phyloP scores from a whole-genome alignment of 92 coral and sea anemone species.

The Siderastrea siderea region DNA sequence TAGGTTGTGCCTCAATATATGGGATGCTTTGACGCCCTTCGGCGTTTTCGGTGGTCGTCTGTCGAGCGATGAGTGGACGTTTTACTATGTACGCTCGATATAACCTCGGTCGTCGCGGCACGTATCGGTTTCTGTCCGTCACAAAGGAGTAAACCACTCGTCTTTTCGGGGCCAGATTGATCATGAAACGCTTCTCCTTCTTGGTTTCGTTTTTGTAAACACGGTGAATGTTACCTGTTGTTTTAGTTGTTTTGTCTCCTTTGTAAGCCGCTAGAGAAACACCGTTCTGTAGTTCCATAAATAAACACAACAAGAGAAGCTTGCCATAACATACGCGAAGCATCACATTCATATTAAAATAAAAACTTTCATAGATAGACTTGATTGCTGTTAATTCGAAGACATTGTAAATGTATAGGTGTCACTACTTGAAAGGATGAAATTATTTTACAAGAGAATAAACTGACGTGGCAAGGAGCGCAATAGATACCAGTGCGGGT shows the following conservation, averaged over 20 bases:
- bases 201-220: background rate
- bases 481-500: slow-evolving; percentile 16
- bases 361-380: background rate
- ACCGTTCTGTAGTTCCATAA: background rate
- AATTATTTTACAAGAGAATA: background rate
- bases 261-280: slow-evolving; percentile 35
- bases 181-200: slow-evolving; percentile 45
- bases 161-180: slow-evolving; percentile 18
- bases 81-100: slow-evolving; percentile 33
- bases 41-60: slow-evolving; percentile 14
- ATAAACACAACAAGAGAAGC: slow-evolving; percentile 1
- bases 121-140: slow-evolving; percentile 67
- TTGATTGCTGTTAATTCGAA: background rate
- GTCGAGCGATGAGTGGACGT: slow-evolving; percentile 35
- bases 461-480: slow-evolving; percentile 42
- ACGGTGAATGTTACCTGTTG: slow-evolving; percentile 31
- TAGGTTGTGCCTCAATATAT: slow-evolving; percentile 19
- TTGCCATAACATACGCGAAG: background rate
- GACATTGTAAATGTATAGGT: background rate
- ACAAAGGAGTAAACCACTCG: slow-evolving; percentile 72
- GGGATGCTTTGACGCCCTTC: slow-evolving; percentile 48
- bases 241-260: slow-evolving; percentile 39
- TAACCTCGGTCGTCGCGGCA: slow-evolving; percentile 43
- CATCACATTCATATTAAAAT: slow-evolving; percentile 10
- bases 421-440: background rate